Evolutionary conservation across 1,140 invertebrate genomes (phyloP).

Genomic region (Pygmarrhopalites habei): DNA sequence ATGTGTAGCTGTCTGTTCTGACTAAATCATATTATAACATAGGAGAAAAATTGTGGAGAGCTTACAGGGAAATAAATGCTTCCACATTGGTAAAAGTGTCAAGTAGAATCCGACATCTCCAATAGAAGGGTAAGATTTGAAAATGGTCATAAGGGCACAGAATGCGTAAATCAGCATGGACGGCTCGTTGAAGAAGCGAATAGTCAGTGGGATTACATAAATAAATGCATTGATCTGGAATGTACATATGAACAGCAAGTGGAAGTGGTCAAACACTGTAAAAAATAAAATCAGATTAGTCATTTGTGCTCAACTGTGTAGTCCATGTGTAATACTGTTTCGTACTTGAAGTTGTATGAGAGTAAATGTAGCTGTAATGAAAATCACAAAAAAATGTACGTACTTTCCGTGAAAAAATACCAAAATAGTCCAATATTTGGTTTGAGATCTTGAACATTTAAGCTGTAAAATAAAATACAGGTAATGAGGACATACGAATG

Average conservation of each 20-base stretch:
- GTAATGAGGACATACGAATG: slow-evolving; percentile 19
- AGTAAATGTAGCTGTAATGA: slow-evolving; percentile 89
- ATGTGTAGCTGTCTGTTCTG: background rate
- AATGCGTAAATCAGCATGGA: slow-evolving; percentile 76
- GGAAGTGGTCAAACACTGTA: slow-evolving; percentile 84
- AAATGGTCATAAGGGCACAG: slow-evolving; percentile 77
- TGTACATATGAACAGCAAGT: slow-evolving; percentile 85
- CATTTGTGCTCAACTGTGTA: too few relatives aligned
- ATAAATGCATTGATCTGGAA: slow-evolving; percentile 95
- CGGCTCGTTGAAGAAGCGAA: slow-evolving; percentile 79
- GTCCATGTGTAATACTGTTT: too few relatives aligned
- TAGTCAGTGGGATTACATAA: slow-evolving; percentile 79
- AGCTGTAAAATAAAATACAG: slow-evolving; percentile 49
- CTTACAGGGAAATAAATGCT: slow-evolving; percentile 81
- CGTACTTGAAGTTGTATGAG: slow-evolving; percentile 94
- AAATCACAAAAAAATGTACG: too few relatives aligned
- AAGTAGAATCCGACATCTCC: slow-evolving; percentile 91
- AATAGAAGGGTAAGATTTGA: slow-evolving; percentile 93
- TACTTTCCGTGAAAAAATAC: slow-evolving; percentile 99
- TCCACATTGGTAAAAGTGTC: slow-evolving; percentile 82
- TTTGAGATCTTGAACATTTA: slow-evolving; percentile 82
- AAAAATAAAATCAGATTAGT: too few relatives aligned
- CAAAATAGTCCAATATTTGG: slow-evolving; percentile 98
- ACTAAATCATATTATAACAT: background rate
- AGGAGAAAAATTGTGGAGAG: too few relatives aligned